phyloP scores from a whole-genome alignment of 2,888 invertebrate genomes.

The Panzeria rudis region DNA sequence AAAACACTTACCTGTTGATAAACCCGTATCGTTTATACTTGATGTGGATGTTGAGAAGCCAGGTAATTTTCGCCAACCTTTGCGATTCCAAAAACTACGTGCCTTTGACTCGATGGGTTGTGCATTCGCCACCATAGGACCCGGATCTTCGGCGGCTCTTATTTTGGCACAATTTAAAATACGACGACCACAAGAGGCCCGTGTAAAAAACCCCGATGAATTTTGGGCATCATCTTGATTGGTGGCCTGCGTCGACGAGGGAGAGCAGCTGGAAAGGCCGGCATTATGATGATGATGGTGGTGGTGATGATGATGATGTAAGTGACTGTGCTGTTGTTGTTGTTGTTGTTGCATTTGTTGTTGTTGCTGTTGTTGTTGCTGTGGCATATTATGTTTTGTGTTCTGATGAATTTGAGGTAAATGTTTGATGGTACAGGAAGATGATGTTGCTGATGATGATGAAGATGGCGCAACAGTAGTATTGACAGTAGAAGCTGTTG shows the following conservation, averaged over 20 bases:
- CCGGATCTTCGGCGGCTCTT: conserved; percentile 84
- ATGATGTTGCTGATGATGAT: conserved; percentile 21
- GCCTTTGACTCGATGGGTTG: conserved; percentile 81
- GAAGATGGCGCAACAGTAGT: conserved; percentile 48
- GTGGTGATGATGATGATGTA: conserved; percentile 29
- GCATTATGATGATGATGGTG: conserved; percentile 53
- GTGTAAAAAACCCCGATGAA: conserved; percentile 78
- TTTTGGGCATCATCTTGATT: conserved; percentile 63
- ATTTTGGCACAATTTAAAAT: conserved; percentile 84
- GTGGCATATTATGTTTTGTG: conserved; percentile 67
- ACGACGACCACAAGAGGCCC: conserved; percentile 83
- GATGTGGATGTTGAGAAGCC: conserved; percentile 89
- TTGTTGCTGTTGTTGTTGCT: conserved; percentile 49
- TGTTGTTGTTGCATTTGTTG: neutral
- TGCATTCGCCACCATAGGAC: conserved; percentile 77
- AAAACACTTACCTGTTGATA: conserved; percentile 85
- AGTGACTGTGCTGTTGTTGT: conserved; percentile 18
- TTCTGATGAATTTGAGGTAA: conserved; percentile 72
- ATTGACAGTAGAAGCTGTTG: conserved; percentile 22
- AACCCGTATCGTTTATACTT: conserved; percentile 88
- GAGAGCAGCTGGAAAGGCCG: conserved; percentile 24
- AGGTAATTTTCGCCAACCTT: conserved; percentile 91
- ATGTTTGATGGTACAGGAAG: conserved; percentile 64
- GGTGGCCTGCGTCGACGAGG: conserved; percentile 8
- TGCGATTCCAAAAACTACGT: conserved; percentile 88